Evolutionary conservation across 2,113 vertebrate genomes (phyloP), one percentile per base, ranked within the genome.

Genomic region (Marmota flaviventris): DNA sequence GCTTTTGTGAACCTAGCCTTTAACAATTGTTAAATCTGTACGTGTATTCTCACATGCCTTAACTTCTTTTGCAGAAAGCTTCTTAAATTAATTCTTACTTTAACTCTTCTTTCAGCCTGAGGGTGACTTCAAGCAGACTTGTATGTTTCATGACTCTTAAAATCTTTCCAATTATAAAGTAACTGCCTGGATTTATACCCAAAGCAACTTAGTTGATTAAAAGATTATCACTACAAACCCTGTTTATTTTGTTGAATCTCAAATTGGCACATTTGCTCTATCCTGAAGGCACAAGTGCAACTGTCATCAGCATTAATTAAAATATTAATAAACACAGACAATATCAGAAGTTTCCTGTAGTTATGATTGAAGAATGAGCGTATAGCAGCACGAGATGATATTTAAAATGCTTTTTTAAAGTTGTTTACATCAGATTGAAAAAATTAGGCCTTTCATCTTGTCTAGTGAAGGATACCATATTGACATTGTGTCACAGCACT

Each of bases 31-130:
- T 90, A 70, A 48, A 63, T 92, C n/a, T 56, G 6, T 76, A 42
- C 70, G 24, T 85, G 8, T 27, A 34, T 97, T 92, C 73, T 78
- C 29, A 77, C 58, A 72, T 75, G 77, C 25, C 37, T 69, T 63
- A 65, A 89, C 10, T 89, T 94, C 48, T 75, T 81, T 95, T 56
- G 17, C 22, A 87, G 79, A 87, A 82, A 78, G 65, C 22, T 63
- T 96, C 78, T 89, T 34, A 65, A 97, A 87, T 97, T 94, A 90
- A 94, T 96, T 94, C 79, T 97, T 87, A 65, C 75, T 94, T 97
- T 92, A 95, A 89, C 45, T 97, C 70, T 91, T 85, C 58, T 81
- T 81, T 89, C 93, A 87, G 63, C 93, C 91, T n/a, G 8, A 84
- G 63, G 86, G 42, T 73, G 17, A 96, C 70, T 85, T 94, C 65